Base-by-base conservation (phyloP, 2,113 vertebrate genomes). In the Acanthochromis polyacanthus region DNA sequence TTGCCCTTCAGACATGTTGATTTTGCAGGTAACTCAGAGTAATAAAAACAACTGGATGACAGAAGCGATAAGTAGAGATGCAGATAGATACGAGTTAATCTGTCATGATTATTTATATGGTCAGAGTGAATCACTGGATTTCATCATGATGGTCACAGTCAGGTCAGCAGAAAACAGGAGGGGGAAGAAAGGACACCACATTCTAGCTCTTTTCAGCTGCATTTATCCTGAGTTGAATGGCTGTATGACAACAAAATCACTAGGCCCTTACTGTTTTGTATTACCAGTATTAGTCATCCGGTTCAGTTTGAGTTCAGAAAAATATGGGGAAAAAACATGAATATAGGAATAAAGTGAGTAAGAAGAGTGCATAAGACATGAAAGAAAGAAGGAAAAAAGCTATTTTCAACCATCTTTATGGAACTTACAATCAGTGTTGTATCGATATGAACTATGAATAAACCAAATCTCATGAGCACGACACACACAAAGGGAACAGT, bases 111-210 rank as follows among this genome's bases (percentile, higher is more conserved):
- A 20, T 67, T 77, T 58, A 43, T 23, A 22, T 48, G 55, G 23
- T 59, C 38, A 60, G 67, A 60, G 45, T 63, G 4, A 25, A 4
- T 30, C 30, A 30, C 6, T 30, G 70, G 85, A 43, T 46, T 75
- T 80, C 78, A 84, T 89, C 80, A 60, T 20, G 40, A 71, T n/a
- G 71, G 76, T 48, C 0, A 70, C 43, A 30, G 38, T 64, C 14
- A 32, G 32, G 23, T 57, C 81, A 16, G 57, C 17, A n/a, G 0
- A 75, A 65, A 66, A 28, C 14, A 46, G 0, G 17, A 71, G 72
- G 58, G 58, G 74, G 43, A 25, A 11, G 28, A 71, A 59, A 55
- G 51, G 63, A 60, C 51, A 73, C 38, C 77, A 64, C 10, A 3
- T 30, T 66, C 30, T 19, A 32, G 30, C 36, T 57, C 22, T n/a